Evolutionary conservation across 2,113 vertebrate genomes (phyloP), one percentile per base, ranked within the genome.

Genomic region (Coptodon bakossiorum): DNA sequence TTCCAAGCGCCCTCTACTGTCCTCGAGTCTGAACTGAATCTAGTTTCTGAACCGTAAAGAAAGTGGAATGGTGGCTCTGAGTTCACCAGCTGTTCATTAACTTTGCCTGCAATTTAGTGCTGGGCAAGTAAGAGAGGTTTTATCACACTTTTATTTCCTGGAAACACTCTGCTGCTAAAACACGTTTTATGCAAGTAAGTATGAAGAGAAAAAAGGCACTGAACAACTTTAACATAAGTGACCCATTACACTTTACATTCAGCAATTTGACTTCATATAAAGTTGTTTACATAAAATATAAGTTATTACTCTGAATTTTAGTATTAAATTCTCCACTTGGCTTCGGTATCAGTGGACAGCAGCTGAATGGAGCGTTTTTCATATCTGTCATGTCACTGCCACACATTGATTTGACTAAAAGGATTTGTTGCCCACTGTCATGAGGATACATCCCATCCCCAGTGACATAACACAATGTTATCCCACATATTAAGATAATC

Each of bases 401-500:
- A 92, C 91, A 71, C 92, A 93, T 93, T 92, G 92, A 95, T 95
- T 94, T 91, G 82, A 87, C 91, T 95, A 93, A 95, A 95, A 93
- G 93, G 94, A 94, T 95, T 94, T 92, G 85, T 91, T 88, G 86
- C 63, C 85, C 90, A 76, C 92, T 92, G 91, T 91, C 91, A 93
- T 89, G 90, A 91, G 89, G 86, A 93, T 92, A 93, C 89, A 88
- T 88, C 86, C 89, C 88, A 88, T 94, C 91, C 91, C 84, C 78
- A 10, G 71, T 94, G 94, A 95, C 93, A 94, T 94, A 94, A 95
- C 93, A 90, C 88, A 88, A 61, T 91, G 94, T 95, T 93, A 93
- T 95, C 91, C 90, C 87, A 83, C 91, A 94, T 90, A 92, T 94
- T 92, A 94, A 94, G 86, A 94, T 95, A 93, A 95, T 95, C 94